Base-by-base conservation (phyloP, 2,797 vertebrate genomes). In the Micropoecilia bifurca region DNA sequence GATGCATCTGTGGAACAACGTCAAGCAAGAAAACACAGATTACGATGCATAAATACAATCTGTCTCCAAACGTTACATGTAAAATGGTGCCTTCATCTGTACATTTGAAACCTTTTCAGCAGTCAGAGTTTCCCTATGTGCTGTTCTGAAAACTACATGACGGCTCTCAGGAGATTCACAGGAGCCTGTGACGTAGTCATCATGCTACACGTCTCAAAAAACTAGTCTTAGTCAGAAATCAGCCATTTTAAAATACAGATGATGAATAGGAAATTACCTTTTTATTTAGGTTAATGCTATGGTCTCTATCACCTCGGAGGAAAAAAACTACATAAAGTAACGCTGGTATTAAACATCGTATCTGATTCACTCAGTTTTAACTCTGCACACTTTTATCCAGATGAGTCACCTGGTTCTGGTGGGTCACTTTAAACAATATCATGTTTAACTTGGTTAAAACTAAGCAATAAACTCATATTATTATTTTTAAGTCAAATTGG, bases 281-380 rank as follows among this genome's bases (percentile, higher is more conserved):
- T 63, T 63, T 20, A 48, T 48, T 33, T 25, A 63, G 14, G 6
- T 8, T 33, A 43, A n/a, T 50, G 55, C 78, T 53, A 77, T 7
- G 48, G 48, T 36, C 3, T 57, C 74, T 73, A 73, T 82, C 41
- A 30, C 3, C 63, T 68, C 36, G 41, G 8, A 68, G 18, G 36
- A 41, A 12, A 22, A 22, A 36, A 66, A 39, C 36, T 39, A 39
- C 63, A 66, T 66, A 39, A 36, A 39, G 22, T 36, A 63, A 36
- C 12, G 8, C 18, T 28, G 33, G 71, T 22, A 53, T 74, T 69
- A 73, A 78, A 78, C 72, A 43, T 72, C 77, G 33, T 18, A 6
- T 75, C 57, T 55, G 16, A 69, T 68, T 68, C 25, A 4, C 39
- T n/a, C 20, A 41, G 50, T 20, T 39, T 47, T 63, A 14, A 25